These are phyloP conservation scores for Mesocentrotus franciscanus DNA, from an alignment of 53 echinoderm and acorn worm genomes.

Conservation along the genomic window DNA sequence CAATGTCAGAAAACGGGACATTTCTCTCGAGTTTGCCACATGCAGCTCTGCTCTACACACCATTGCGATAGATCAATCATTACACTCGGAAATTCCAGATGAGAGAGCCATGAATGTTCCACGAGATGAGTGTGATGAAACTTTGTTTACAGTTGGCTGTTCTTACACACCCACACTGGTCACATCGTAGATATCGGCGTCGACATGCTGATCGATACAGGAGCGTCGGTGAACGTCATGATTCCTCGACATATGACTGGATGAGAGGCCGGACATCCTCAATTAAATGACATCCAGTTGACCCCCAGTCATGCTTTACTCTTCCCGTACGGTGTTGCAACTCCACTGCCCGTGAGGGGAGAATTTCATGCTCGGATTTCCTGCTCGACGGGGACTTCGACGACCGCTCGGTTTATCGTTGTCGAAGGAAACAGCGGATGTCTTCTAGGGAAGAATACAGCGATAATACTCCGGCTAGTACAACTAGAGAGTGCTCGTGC, in stretches of 20 bases:
- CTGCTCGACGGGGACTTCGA: background rate
- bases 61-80: too few species aligned
- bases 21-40: too few species aligned
- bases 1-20: too few species aligned
- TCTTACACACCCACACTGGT: background rate
- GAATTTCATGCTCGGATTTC: conserved; percentile 22
- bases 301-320: background rate
- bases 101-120: too few species aligned
- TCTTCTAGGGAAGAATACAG: background rate
- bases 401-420: background rate
- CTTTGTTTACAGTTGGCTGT: too few species aligned
- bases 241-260: background rate
- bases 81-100: too few species aligned
- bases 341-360: conserved; percentile 23
- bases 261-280: background rate
- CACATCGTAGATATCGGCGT: background rate
- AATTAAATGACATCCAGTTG: background rate
- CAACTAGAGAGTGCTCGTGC: background rate
- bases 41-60: too few species aligned
- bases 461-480: background rate
- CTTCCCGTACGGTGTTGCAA: background rate
- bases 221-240: background rate
- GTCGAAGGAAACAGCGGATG: conserved; percentile 35
- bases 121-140: too few species aligned
- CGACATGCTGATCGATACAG: background rate